Percentiles rank a stretch among this genome's conserved stretches.
Evolutionary conservation across 2,113 vertebrate species (phyloP).

Genomic region (Atlantisia rogersi): DNA sequence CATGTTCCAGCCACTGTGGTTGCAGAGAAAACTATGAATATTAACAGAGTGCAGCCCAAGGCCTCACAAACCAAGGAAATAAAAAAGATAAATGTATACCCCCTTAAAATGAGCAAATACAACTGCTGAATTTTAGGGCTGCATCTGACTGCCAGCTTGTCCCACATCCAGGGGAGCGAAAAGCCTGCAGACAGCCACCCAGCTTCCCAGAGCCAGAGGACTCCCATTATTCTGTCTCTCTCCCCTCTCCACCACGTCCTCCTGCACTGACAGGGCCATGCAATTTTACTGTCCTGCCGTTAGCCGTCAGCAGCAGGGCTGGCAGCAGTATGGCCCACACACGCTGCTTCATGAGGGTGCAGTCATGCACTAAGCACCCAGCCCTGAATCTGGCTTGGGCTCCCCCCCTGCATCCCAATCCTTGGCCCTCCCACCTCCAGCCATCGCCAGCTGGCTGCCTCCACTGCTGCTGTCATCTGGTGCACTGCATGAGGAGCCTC

Average conservation of each 20-base stretch:
- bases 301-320: background rate
- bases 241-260: background rate
- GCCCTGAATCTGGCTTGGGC: background rate
- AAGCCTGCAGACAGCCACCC: background rate
- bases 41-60: background rate
- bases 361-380: rapidly evolving
- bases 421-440: background rate
- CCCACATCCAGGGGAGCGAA: background rate
- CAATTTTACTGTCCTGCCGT: background rate
- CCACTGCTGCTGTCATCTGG: background rate
- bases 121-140: background rate
- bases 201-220: background rate
- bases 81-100: background rate
- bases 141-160: background rate
- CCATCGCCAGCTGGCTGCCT: background rate
- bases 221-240: background rate
- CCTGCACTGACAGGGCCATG: background rate
- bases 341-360: background rate
- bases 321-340: background rate
- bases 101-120: background rate
- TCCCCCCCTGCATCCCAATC: background rate
- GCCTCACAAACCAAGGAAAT: background rate
- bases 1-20: background rate
- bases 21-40: background rate
- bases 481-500: rapidly evolving